phyloP scores from a whole-genome alignment of 2,113 vertebrate genomes.

The Dicrurus megarhynchus region DNA sequence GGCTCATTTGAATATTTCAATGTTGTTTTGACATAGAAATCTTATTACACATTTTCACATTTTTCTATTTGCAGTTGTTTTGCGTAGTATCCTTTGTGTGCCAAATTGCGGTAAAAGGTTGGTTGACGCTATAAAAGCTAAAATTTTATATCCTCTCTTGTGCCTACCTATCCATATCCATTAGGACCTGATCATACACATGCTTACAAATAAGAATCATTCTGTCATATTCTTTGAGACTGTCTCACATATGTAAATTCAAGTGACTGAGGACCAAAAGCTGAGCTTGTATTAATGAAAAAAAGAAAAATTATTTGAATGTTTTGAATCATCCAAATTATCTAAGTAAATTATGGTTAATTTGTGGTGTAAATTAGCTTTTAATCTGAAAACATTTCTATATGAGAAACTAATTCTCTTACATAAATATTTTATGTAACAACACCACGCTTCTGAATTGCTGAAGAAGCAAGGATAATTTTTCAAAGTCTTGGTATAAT shows the following conservation, averaged over 20 bases:
- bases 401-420: not conserved
- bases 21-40: conserved; percentile 49
- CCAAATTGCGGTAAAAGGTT: conserved; percentile 23
- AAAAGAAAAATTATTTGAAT: not conserved
- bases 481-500: not conserved
- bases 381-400: not conserved
- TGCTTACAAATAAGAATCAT: not conserved
- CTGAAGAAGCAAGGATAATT: not conserved
- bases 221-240: not conserved
- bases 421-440: not conserved
- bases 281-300: not conserved
- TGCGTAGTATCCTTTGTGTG: not conserved
- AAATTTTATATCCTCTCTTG: not conserved
- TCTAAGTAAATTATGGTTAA: not conserved
- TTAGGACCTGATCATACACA: not conserved
- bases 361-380: not conserved
- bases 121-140: conserved; percentile 8
- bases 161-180: not conserved
- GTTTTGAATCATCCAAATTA: not conserved
- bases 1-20: conserved; percentile 35
- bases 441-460: not conserved
- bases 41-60: conserved; percentile 12
- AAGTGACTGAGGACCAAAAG: not conserved
- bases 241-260: not conserved
- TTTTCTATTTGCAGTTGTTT: conserved; percentile 32